Conservation (phyloP, 92 coral and sea anemone genomes). For the Phymanthus crucifer region DNA sequence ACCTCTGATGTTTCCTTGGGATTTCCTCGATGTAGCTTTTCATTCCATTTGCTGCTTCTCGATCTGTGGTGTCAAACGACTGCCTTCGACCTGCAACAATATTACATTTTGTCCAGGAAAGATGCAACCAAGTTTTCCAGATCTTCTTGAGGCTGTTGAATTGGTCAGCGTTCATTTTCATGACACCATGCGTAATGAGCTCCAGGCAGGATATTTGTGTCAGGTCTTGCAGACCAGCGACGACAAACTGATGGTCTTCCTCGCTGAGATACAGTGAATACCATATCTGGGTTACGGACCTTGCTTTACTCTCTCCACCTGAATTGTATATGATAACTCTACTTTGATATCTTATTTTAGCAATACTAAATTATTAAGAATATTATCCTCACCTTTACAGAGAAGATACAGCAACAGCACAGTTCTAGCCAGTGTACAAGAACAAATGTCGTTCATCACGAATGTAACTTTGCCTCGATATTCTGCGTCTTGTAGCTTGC, state of each 20-base stretch:
- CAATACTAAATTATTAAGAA: not conserved
- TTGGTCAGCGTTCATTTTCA: conserved; percentile 46
- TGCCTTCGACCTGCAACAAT: conserved; percentile 39
- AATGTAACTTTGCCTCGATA: conserved; percentile 49
- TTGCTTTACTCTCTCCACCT: conserved; percentile 38
- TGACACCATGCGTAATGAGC: conserved; percentile 51
- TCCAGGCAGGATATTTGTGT: conserved; percentile 34
- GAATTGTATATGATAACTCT: not conserved
- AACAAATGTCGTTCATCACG: conserved; percentile 64
- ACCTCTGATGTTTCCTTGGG: conserved; percentile 54
- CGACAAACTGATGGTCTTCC: conserved; percentile 36
- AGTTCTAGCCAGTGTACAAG: conserved; percentile 71
- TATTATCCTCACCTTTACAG: conserved; percentile 44
- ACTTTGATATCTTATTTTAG: not conserved
- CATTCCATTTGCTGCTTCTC: conserved; percentile 25
- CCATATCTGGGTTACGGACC: conserved; percentile 78
- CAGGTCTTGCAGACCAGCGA: conserved; percentile 46
- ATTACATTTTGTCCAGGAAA: conserved; percentile 20
- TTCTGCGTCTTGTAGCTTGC: conserved; percentile 43
- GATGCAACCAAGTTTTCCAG: conserved; percentile 67
- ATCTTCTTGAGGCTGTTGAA: conserved; percentile 38
- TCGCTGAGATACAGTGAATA: conserved; percentile 65
- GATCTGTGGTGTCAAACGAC: conserved; percentile 4
- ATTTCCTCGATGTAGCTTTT: conserved; percentile 31
- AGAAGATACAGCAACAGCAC: conserved; percentile 69